A percentile compares a stretch with the other conserved stretches of the same genome.
Conservation (phyloP, 2,888 invertebrate species). For the Cephus nigrinus region DNA sequence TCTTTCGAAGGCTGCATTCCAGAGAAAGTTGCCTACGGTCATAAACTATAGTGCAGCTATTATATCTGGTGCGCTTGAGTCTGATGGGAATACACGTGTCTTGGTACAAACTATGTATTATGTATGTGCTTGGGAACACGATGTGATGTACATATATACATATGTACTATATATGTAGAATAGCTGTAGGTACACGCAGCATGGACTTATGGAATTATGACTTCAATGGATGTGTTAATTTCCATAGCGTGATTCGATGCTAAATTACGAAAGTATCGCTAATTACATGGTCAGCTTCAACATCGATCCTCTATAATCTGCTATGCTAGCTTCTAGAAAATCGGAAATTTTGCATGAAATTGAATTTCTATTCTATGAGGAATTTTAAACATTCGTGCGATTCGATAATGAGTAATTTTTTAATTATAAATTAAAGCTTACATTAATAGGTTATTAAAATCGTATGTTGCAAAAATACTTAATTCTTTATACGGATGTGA, state of each 20-base stretch:
- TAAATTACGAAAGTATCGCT: constrained; percentile 1
- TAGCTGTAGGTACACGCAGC: background rate
- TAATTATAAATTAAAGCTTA: background rate
- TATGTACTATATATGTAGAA: background rate
- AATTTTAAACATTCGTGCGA: background rate
- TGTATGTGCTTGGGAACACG: background rate
- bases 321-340: background rate
- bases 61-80: background rate
- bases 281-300: background rate
- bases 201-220: background rate
- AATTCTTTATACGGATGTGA: background rate
- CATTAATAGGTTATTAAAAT: background rate
- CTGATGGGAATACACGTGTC: background rate
- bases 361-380: background rate
- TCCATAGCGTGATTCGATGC: constrained; percentile 5
- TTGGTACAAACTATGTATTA: background rate
- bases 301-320: background rate
- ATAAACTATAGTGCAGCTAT: background rate
- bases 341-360: background rate
- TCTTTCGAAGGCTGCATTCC: constrained; percentile 40
- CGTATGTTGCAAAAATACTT: background rate
- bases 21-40: constrained; percentile 42
- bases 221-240: background rate
- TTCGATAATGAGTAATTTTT: background rate
- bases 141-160: background rate